These are phyloP conservation scores for Procapra przewalskii DNA, from an alignment of 2,113 vertebrate genomes.

Conservation along the genomic window DNA sequence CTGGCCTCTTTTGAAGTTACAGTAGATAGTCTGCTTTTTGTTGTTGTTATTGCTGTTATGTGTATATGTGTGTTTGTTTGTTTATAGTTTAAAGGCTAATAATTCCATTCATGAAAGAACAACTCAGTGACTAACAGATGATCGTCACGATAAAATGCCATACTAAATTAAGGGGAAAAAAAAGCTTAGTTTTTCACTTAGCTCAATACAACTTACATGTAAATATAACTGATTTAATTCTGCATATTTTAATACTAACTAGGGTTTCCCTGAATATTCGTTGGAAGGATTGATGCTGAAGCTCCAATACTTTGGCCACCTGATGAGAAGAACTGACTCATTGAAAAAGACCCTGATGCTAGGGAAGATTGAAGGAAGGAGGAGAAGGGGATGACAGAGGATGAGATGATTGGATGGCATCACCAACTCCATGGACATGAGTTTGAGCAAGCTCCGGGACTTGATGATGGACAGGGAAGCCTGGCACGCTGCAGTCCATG, in stretches of 20 bases:
- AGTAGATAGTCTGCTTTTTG: background rate
- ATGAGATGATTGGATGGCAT: background rate
- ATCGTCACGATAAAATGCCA: slow-evolving; percentile 25
- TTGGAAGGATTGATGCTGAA: background rate
- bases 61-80: background rate
- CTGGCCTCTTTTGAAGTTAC: slow-evolving; percentile 63
- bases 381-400: background rate
- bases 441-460: background rate
- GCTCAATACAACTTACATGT: background rate
- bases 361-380: background rate
- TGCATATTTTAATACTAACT: slow-evolving; percentile 20
- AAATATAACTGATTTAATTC: slow-evolving; percentile 16
- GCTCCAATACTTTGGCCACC: background rate
- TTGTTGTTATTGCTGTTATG: background rate
- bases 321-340: background rate
- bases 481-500: background rate
- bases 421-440: background rate
- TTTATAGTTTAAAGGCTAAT: slow-evolving; percentile 27
- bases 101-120: background rate
- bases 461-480: background rate
- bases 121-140: slow-evolving; percentile 61
- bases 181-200: slow-evolving; percentile 15
- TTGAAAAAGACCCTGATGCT: background rate
- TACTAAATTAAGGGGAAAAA: slow-evolving; percentile 27
- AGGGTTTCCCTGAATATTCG: background rate